Evolutionary conservation across 1,140 invertebrate species (phyloP).

Genomic region (Elysia chlorotica): DNA sequence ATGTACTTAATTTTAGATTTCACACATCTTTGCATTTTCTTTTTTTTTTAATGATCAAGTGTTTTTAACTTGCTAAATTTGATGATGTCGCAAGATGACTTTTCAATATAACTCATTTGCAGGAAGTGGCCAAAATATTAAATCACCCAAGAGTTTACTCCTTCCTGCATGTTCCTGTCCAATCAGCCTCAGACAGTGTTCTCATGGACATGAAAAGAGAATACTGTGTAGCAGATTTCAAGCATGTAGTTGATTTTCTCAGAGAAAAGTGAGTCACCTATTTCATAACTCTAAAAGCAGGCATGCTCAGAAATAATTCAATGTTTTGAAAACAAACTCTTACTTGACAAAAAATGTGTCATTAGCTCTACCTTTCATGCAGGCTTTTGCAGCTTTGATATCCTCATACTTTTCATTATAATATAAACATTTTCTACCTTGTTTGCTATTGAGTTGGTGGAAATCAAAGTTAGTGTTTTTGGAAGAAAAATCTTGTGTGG

Average conservation of each 20-base stretch:
- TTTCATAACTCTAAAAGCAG: too few relatives aligned
- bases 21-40: neutral
- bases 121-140: slow-evolving; percentile 88
- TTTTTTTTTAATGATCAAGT: neutral
- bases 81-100: neutral
- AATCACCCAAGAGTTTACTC: slow-evolving; percentile 88
- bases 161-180: slow-evolving; percentile 96
- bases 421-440: too few relatives aligned
- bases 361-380: too few relatives aligned
- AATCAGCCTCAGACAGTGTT: slow-evolving; percentile 93
- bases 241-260: slow-evolving; percentile 85
- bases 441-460: too few relatives aligned
- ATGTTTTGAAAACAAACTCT: too few relatives aligned
- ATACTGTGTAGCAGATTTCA: slow-evolving; percentile 87
- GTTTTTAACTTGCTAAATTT: neutral
- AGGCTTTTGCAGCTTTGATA: too few relatives aligned
- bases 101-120: slow-evolving; percentile 11
- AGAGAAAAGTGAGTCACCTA: slow-evolving; percentile 67
- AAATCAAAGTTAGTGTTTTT: too few relatives aligned
- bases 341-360: too few relatives aligned
- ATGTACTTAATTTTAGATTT: too few relatives aligned
- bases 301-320: too few relatives aligned
- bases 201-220: slow-evolving; percentile 96
- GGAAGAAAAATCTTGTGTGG: too few relatives aligned
- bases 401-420: too few relatives aligned